Conservation (phyloP, 1,140 invertebrate species). For the Neotoxoptera formosana region DNA sequence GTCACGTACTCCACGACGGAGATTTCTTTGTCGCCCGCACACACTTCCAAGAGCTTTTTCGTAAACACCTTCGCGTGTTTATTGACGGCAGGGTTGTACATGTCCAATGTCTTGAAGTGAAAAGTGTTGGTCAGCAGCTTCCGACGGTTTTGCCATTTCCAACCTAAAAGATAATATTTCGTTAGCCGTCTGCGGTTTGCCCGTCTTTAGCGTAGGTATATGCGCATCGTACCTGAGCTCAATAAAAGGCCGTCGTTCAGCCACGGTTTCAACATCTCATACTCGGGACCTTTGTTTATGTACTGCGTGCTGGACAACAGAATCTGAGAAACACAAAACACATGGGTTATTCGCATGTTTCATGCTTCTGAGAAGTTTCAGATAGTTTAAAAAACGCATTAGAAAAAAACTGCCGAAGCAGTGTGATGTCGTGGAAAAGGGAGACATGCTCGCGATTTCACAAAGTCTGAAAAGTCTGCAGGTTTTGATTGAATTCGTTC, state of each 20-base stretch:
- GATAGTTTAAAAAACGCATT: background rate
- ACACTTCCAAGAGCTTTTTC: conserved; percentile 66
- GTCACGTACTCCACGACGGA: conserved; percentile 80
- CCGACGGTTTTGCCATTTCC: conserved; percentile 70
- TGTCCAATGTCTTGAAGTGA: conserved; percentile 74
- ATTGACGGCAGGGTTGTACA: conserved; percentile 71
- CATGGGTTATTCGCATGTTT: background rate
- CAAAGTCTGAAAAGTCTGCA: background rate
- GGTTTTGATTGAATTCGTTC: background rate
- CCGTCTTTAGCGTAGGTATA: no score
- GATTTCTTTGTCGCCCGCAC: conserved; percentile 61
- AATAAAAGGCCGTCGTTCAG: conserved; percentile 8
- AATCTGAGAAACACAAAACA: background rate
- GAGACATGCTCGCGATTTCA: background rate
- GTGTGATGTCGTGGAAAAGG: background rate
- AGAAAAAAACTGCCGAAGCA: background rate
- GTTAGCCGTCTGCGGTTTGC: background rate
- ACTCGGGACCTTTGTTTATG: background rate
- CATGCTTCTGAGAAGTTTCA: background rate
- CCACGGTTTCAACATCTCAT: conserved; percentile 18
- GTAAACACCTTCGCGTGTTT: conserved; percentile 70
- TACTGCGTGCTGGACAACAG: background rate
- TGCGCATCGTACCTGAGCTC: conserved; percentile 12
- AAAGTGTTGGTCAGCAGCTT: conserved; percentile 74
- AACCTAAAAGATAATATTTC: conserved; percentile 60